Percentiles rank a stretch among this genome's conserved stretches.
phyloP scores from a whole-genome alignment of 92 coral and sea anemone species.

The Desmophyllum pertusum region DNA sequence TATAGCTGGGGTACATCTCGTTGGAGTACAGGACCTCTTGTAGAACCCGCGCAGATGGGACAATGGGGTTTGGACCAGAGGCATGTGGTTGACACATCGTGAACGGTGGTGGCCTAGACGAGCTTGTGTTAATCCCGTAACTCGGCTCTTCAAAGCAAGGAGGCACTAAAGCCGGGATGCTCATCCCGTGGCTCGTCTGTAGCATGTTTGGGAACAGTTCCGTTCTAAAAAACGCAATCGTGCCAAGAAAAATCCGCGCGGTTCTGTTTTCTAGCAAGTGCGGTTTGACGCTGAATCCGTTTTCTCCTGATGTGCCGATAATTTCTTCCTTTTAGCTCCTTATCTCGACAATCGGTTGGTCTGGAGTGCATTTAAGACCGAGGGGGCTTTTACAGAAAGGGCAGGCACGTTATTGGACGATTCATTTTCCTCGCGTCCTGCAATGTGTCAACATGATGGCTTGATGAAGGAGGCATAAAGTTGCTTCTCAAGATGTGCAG shows the following conservation, averaged over 20 bases:
- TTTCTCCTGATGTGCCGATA: slow-evolving; percentile 38
- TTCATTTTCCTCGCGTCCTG: slow-evolving; percentile 44
- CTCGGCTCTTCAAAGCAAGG: slow-evolving; percentile 80
- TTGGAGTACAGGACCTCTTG: slow-evolving; percentile 86
- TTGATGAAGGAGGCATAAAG: slow-evolving; percentile 83
- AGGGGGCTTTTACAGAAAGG: slow-evolving; percentile 37
- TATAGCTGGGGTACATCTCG: slow-evolving; percentile 75
- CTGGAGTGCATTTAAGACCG: slow-evolving; percentile 46
- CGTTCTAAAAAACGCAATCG: background rate
- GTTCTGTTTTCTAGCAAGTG: slow-evolving; percentile 15
- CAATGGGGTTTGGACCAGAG: slow-evolving; percentile 43
- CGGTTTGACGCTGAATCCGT: background rate
- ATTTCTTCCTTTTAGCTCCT: slow-evolving; percentile 46
- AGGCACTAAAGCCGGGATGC: slow-evolving; percentile 84
- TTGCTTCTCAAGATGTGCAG: slow-evolving; percentile 73
- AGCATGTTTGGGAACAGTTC: slow-evolving; percentile 46
- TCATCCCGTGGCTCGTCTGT: slow-evolving; percentile 76
- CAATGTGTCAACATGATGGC: slow-evolving; percentile 70
- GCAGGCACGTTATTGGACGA: slow-evolving; percentile 70
- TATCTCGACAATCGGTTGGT: slow-evolving; percentile 42
- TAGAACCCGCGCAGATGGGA: slow-evolving; percentile 75
- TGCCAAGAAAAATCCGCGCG: slow-evolving; percentile 1
- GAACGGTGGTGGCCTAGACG: slow-evolving; percentile 70
- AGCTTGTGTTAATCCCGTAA: slow-evolving; percentile 65
- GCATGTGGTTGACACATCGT: slow-evolving; percentile 69